A percentile compares a stretch with the other conserved stretches of the same genome.
These are phyloP conservation scores for Urocolius indicus DNA, from an alignment of 2,113 vertebrate species.

Conservation along the genomic window DNA sequence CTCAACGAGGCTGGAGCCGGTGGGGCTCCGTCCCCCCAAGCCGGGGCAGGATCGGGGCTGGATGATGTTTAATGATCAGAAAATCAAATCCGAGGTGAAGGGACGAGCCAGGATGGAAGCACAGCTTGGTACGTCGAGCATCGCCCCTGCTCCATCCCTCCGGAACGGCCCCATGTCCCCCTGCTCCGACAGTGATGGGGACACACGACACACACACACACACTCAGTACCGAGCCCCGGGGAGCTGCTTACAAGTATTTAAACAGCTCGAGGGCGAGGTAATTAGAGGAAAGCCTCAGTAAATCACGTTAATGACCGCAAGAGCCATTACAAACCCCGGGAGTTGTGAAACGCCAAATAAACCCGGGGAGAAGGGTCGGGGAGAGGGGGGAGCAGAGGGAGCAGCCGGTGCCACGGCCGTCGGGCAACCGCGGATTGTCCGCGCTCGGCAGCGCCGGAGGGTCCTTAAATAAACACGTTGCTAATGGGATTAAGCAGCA, in stretches of 20 bases:
- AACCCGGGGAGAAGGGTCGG: neutral
- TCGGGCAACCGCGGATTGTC: neutral
- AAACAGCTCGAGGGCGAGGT: constrained; percentile 41
- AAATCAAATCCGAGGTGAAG: neutral
- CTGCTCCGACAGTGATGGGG: neutral
- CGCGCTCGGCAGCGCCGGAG: neutral
- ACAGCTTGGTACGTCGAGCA: neutral
- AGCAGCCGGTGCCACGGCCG: neutral
- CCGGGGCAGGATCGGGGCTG: too few relatives aligned
- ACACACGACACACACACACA: too few relatives aligned
- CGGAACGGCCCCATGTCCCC: rapidly evolving
- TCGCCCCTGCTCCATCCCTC: neutral
- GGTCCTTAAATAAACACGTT: constrained; percentile 36
- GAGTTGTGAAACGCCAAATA: neutral
- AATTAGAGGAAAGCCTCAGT: constrained; percentile 60
- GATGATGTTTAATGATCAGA: neutral
- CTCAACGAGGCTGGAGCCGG: neutral
- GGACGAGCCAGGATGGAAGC: neutral
- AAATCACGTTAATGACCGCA: constrained; percentile 68
- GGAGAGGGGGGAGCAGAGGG: neutral
- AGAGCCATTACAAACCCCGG: constrained; percentile 35
- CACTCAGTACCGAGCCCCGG: neutral
- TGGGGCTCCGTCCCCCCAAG: neutral
- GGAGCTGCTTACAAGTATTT: constrained; percentile 12
- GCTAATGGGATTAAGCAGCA: constrained; percentile 23